phyloP scores from a whole-genome alignment of 2,888 invertebrate genomes.

The Norana najaformis region DNA sequence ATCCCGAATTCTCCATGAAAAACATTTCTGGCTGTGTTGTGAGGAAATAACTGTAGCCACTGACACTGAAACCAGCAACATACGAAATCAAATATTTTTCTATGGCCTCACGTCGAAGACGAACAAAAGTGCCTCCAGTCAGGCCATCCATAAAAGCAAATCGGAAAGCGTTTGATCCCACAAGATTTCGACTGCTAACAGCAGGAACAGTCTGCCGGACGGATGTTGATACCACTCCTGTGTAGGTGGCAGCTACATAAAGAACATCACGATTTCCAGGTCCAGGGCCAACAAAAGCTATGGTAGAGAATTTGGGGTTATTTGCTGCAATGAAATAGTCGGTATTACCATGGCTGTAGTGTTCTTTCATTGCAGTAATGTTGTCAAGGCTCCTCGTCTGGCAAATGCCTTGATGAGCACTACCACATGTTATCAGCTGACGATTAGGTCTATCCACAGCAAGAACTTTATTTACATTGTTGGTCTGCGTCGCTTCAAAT shows the following conservation, averaged over 20 bases:
- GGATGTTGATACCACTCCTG: not conserved
- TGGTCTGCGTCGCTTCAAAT: constrained; percentile 39
- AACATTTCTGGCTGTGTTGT: constrained; percentile 31
- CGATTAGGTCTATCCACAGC: constrained; percentile 50
- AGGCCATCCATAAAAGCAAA: constrained; percentile 30
- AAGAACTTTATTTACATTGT: constrained; percentile 57
- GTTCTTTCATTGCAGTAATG: not conserved
- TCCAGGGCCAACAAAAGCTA: constrained; percentile 40
- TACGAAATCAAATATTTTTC: constrained; percentile 49
- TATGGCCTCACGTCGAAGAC: constrained; percentile 27
- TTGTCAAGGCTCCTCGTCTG: constrained; percentile 26
- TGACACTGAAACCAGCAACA: constrained; percentile 54
- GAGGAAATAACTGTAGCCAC: constrained; percentile 52
- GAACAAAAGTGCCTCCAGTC: constrained; percentile 28
- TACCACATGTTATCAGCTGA: constrained; percentile 56
- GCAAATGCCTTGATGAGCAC: constrained; percentile 47
- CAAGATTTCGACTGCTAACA: constrained; percentile 35
- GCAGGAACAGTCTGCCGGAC: constrained; percentile 31
- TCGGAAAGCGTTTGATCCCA: constrained; percentile 28
- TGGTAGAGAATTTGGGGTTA: constrained; percentile 32
- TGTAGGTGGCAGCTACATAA: constrained; percentile 37
- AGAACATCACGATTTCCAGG: constrained; percentile 30
- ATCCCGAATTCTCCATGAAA: not conserved
- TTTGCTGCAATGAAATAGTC: constrained; percentile 38
- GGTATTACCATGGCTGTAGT: not conserved